Evolutionary conservation across 2,888 invertebrate species (phyloP).

Genomic region (Catocala fraxini): DNA sequence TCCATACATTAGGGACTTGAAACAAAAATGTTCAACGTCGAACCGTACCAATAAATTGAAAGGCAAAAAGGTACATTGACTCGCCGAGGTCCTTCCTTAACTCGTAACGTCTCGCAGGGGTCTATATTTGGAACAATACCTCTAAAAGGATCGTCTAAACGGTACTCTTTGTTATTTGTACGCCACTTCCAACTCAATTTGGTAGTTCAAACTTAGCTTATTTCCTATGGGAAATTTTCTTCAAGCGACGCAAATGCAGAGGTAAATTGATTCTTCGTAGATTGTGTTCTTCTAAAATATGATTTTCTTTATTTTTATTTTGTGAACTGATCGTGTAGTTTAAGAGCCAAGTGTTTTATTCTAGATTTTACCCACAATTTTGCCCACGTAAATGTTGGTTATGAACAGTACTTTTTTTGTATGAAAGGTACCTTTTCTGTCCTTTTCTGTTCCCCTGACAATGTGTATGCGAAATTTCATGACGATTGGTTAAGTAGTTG

Average conservation of each 20-base stretch:
- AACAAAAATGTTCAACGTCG: conserved; percentile 13
- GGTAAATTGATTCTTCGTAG: conserved; percentile 50
- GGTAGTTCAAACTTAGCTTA: conserved; percentile 68
- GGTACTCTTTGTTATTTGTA: conserved; percentile 48
- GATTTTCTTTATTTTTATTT: conserved; percentile 14
- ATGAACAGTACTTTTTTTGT: too few species aligned
- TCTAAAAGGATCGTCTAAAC: conserved; percentile 22
- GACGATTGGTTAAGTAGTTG: too few species aligned
- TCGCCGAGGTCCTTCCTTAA: conserved; percentile 22
- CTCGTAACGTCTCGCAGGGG: conserved; percentile 21
- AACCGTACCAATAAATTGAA: conserved; percentile 18
- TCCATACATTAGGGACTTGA: conserved; percentile 5
- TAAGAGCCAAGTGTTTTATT: not conserved
- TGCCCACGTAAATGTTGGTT: too few species aligned
- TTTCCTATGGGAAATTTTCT: conserved; percentile 67
- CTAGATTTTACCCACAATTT: too few species aligned
- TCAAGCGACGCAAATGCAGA: conserved; percentile 26
- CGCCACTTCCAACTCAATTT: conserved; percentile 60
- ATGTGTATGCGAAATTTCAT: too few species aligned
- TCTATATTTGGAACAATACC: conserved; percentile 29
- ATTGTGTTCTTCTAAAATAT: conserved; percentile 14
- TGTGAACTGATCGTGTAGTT: conserved; percentile 1
- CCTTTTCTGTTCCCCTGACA: too few species aligned
- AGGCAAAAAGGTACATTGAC: conserved; percentile 13
- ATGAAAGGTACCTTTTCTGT: too few species aligned